These are phyloP conservation scores for Casuarius casuarius DNA, from an alignment of 2,113 vertebrate genomes.

Conservation along the genomic window DNA sequence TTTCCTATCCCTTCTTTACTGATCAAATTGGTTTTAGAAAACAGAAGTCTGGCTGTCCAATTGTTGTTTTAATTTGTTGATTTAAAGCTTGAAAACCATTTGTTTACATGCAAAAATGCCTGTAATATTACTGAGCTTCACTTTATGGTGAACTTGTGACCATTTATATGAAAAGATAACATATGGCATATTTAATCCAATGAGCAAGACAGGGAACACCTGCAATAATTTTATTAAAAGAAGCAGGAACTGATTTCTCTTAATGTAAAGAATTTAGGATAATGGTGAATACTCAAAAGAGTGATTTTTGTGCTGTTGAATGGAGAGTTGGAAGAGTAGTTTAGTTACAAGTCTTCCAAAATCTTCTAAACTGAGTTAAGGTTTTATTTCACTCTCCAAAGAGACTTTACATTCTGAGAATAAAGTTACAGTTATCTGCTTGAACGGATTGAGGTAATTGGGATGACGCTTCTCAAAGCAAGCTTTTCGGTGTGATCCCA, in stretches of 20 bases:
- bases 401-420: constrained; percentile 19
- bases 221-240: constrained; percentile 2
- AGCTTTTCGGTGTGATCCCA: not conserved
- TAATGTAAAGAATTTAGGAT: not conserved
- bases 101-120: constrained; percentile 43
- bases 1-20: not conserved
- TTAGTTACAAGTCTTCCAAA: constrained; percentile 16
- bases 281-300: not conserved
- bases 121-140: constrained; percentile 11
- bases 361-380: not conserved
- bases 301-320: not conserved
- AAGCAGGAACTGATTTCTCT: constrained; percentile 14
- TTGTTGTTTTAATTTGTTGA: not conserved
- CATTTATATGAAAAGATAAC: not conserved
- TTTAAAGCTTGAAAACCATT: constrained; percentile 35
- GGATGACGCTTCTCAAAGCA: not conserved
- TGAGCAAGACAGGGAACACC: constrained; percentile 11
- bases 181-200: not conserved
- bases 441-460: not conserved
- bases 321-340: constrained; percentile 1
- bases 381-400: constrained; percentile 20
- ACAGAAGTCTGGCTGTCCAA: constrained; percentile 5
- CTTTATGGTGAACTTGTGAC: not conserved
- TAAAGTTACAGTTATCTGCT: not conserved
- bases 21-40: not conserved